These are phyloP conservation scores for Philopedon plagiatum DNA, from an alignment of 2,888 invertebrate species.

Conservation along the genomic window DNA sequence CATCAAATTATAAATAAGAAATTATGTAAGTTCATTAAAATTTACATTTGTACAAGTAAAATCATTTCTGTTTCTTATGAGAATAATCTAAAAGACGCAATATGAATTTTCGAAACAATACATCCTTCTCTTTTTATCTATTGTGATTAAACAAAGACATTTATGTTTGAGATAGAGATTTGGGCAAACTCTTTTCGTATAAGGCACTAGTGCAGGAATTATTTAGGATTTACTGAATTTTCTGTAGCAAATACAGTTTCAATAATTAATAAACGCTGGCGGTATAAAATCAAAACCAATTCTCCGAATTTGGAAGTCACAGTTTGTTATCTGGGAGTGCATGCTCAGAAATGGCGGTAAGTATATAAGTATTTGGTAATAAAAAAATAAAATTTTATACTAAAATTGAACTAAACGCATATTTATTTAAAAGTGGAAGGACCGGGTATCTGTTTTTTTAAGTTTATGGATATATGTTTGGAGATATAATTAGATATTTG, in stretches of 20 bases:
- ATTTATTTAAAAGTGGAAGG: no score
- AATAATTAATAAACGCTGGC: not conserved
- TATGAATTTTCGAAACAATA: not conserved
- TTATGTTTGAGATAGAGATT: not conserved
- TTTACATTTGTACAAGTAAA: not conserved
- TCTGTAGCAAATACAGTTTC: not conserved
- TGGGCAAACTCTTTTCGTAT: not conserved
- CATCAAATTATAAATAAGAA: slow-evolving; percentile 5
- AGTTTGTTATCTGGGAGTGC: no score
- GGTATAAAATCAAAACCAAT: not conserved
- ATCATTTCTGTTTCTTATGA: not conserved
- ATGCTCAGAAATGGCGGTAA: not conserved
- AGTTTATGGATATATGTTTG: no score
- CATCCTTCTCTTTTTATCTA: not conserved
- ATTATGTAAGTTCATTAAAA: not conserved
- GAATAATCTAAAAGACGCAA: not conserved
- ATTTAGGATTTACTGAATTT: not conserved
- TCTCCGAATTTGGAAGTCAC: no score
- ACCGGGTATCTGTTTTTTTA: no score
- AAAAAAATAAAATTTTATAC: no score
- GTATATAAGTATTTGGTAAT: no score
- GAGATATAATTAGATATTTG: no score
- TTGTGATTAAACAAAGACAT: not conserved
- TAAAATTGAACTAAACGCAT: no score
- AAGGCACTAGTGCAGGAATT: not conserved